Evolutionary conservation across 2,888 invertebrate species (phyloP).

Genomic region (Temnothorax ravouxi): DNA sequence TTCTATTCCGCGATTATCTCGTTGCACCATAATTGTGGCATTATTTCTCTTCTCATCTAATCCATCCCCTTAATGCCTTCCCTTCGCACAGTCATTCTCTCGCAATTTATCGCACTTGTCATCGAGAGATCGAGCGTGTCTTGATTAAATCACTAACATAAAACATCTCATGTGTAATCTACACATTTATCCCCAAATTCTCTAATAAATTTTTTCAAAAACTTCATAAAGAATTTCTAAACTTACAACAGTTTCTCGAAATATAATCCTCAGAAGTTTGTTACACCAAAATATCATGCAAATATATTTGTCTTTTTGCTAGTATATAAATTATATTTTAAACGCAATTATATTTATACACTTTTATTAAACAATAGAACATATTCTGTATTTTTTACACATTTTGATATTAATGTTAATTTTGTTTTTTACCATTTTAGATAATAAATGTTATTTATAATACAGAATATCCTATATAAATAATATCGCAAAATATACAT

Average conservation of each 20-base stretch:
- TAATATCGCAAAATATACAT: background rate
- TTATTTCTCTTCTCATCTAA: slow-evolving; percentile 26
- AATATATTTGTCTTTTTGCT: background rate
- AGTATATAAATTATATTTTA: background rate
- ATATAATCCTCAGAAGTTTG: background rate
- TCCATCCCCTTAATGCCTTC: background rate
- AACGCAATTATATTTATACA: background rate
- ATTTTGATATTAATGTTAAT: background rate
- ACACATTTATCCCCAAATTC: background rate
- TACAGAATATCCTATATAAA: background rate
- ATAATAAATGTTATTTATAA: background rate
- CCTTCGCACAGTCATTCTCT: background rate
- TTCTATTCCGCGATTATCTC: slow-evolving; percentile 35
- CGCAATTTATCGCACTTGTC: background rate
- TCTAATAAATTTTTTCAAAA: background rate
- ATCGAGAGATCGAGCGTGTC: background rate
- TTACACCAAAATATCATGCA: background rate
- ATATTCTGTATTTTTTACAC: background rate
- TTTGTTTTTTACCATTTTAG: background rate
- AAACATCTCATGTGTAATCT: background rate
- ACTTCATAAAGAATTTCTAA: background rate
- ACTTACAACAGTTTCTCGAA: background rate
- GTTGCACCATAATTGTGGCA: slow-evolving; percentile 3
- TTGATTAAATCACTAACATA: background rate
- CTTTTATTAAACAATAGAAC: background rate